A percentile compares a stretch with the other conserved stretches of the same genome.
Evolutionary conservation across 2,888 invertebrate species (phyloP).

Genomic region (Lochmaea capreae): DNA sequence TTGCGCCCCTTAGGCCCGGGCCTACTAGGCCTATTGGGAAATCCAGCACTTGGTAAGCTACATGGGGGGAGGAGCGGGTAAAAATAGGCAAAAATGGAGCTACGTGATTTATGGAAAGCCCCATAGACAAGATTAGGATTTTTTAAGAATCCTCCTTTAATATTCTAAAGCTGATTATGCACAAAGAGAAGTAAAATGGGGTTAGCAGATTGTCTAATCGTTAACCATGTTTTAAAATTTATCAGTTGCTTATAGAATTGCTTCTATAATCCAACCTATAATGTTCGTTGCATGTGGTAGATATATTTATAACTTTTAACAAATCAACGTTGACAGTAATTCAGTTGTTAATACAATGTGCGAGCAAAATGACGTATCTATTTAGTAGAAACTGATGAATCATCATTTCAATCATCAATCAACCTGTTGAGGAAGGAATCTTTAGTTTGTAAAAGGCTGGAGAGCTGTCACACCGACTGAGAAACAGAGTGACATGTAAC

Average conservation of each 20-base stretch:
- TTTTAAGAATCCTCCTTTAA: no score
- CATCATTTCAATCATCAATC: constrained; percentile 44
- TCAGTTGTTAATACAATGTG: constrained; percentile 32
- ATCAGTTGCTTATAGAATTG: background rate
- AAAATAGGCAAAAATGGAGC: no score
- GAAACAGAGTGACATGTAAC: constrained; percentile 32
- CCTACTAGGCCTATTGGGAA: no score
- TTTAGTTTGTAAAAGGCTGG: constrained; percentile 30
- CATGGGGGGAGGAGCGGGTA: no score
- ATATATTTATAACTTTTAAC: constrained; percentile 25
- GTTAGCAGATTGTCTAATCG: no score
- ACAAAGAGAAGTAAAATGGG: no score
- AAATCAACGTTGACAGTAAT: constrained; percentile 36
- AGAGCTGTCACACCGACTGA: constrained; percentile 26
- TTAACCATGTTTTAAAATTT: no score
- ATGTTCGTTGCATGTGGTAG: constrained; percentile 10
- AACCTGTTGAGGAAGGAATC: constrained; percentile 42
- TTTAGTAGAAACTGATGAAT: constrained; percentile 46
- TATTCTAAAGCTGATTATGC: no score
- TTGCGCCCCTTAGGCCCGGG: no score
- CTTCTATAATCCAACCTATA: background rate
- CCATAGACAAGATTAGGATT: no score
- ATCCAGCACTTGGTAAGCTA: no score
- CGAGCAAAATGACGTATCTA: constrained; percentile 42
- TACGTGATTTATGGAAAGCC: no score